These are phyloP conservation scores for Halcyon leucocephala DNA, from an alignment of 2,797 vertebrate species.

Conservation along the genomic window DNA sequence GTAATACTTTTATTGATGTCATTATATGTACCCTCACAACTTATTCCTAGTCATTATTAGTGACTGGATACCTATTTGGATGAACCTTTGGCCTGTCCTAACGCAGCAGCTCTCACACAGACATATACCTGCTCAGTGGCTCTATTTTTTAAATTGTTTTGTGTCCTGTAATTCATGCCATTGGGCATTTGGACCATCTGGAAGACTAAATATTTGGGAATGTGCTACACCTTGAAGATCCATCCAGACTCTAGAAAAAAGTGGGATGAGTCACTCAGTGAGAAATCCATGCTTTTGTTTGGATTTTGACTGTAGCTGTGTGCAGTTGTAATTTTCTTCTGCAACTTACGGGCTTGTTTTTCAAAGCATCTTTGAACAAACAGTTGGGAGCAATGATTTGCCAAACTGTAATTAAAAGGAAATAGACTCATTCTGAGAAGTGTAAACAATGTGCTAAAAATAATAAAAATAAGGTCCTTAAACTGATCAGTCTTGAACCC, in stretches of 20 bases:
- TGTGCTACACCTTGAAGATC: neutral
- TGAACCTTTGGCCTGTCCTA: neutral
- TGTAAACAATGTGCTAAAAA: conserved; percentile 43
- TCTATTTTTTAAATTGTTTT: neutral
- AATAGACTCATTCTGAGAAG: conserved; percentile 40
- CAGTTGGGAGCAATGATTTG: conserved; percentile 56
- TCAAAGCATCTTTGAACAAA: conserved; percentile 31
- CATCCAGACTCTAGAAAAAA: neutral
- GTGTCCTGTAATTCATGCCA: neutral
- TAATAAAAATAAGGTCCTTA: conserved; percentile 47
- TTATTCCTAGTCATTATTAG: neutral
- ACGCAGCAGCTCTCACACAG: neutral
- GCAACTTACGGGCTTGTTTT: conserved; percentile 41
- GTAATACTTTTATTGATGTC: neutral
- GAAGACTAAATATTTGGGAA: neutral
- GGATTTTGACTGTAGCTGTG: neutral
- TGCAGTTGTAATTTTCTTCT: conserved; percentile 3
- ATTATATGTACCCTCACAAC: neutral
- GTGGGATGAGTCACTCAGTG: neutral
- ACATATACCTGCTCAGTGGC: neutral
- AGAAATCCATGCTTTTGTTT: neutral
- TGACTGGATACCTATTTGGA: neutral
- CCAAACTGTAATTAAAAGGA: conserved; percentile 67
- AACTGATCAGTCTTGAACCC: neutral
- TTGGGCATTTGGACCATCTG: neutral